Percentiles rank a stretch among this genome's conserved stretches.
Evolutionary conservation across 2,113 vertebrate genomes (phyloP).

Genomic region (Chaetops frenatus): DNA sequence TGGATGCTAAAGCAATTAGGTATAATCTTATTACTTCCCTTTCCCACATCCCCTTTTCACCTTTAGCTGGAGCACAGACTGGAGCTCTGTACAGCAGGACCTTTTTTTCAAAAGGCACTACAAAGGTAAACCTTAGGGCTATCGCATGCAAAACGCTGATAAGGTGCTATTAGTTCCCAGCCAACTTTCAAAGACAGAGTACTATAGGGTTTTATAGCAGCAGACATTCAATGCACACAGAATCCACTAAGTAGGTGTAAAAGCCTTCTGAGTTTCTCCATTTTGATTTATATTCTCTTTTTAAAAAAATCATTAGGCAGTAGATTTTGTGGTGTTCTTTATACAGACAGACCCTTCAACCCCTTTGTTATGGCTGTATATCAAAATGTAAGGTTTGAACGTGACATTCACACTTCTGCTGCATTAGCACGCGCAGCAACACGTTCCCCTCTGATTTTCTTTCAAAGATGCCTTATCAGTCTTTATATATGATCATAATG

Average conservation of each 20-base stretch:
- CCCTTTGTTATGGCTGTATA: background rate
- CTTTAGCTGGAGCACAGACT: background rate
- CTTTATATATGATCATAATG: conserved; percentile 54
- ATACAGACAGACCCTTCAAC: conserved; percentile 21
- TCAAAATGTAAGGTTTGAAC: conserved; percentile 32
- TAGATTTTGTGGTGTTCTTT: conserved; percentile 50
- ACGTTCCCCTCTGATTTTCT: conserved; percentile 40
- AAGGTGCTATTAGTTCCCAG: conserved; percentile 48
- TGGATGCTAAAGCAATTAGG: conserved; percentile 45
- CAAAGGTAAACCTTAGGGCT: conserved; percentile 52
- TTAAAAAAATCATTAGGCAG: conserved; percentile 46
- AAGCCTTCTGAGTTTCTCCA: background rate
- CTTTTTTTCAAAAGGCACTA: conserved; percentile 12
- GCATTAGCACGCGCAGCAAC: background rate
- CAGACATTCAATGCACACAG: background rate
- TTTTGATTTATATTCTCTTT: conserved; percentile 50
- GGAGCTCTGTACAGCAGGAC: background rate
- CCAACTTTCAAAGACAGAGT: conserved; percentile 33
- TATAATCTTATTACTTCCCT: conserved; percentile 17
- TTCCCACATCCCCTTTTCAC: background rate
- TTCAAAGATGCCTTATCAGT: conserved; percentile 55
- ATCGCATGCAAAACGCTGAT: conserved; percentile 44
- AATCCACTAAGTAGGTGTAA: conserved; percentile 27
- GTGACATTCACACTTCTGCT: conserved; percentile 34
- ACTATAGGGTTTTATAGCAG: background rate